These are phyloP conservation scores for Aphidius ervi DNA, from an alignment of 1,140 invertebrate species.

Conservation along the genomic window DNA sequence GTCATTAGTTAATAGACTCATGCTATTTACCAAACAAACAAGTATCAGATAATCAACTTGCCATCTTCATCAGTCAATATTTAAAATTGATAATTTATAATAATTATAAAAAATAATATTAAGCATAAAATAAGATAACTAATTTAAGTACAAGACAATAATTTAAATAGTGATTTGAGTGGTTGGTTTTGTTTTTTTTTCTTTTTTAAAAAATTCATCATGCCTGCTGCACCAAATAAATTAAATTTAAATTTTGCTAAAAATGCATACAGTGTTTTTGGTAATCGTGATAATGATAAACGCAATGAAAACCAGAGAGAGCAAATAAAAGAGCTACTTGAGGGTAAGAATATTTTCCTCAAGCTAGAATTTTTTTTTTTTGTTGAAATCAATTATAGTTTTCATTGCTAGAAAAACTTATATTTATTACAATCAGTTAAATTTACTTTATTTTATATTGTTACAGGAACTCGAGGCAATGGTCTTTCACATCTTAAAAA, in stretches of 20 bases:
- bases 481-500: conserved; percentile 45
- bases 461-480: conserved; percentile 48
- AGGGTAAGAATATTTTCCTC: conserved; percentile 39
- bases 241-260: conserved; percentile 47
- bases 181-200: no score
- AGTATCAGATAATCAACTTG: no score
- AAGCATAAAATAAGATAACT: no score
- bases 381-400: neutral
- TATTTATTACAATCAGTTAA: neutral
- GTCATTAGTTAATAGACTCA: no score
- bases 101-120: no score
- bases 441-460: neutral
- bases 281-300: conserved; percentile 32
- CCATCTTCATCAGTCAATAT: no score
- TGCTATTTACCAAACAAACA: no score
- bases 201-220: conserved; percentile 22
- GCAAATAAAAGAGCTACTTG: conserved; percentile 50
- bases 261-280: conserved; percentile 50
- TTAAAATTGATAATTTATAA: no score
- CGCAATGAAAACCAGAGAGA: conserved; percentile 43
- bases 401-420: no score
- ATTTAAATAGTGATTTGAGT: no score
- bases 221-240: conserved; percentile 49
- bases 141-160: no score
- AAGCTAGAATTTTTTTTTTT: neutral